Conservation (phyloP, 2,888 invertebrate species). For the Branchipolynoe longqiensis region DNA sequence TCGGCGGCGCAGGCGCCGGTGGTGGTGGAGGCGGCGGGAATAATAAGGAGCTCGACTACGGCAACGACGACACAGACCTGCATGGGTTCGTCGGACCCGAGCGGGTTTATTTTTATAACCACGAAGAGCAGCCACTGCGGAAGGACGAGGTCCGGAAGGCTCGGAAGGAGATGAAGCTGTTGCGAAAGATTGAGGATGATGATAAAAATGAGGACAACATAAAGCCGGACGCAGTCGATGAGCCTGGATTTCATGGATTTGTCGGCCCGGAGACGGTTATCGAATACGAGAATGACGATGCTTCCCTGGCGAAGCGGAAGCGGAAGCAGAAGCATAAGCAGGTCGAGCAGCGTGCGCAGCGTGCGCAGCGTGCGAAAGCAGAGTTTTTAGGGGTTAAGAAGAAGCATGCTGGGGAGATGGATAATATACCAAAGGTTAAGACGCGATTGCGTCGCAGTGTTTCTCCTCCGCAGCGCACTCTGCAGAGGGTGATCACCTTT, state of each 20-base stretch:
- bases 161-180: conserved; percentile 22
- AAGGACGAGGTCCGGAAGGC: conserved; percentile 9
- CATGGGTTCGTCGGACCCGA: conserved; percentile 44
- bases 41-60: conserved; percentile 36
- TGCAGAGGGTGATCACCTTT: neutral
- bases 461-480: neutral
- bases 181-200: conserved; percentile 36
- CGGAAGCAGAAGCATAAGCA: too few relatives aligned
- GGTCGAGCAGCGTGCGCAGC: neutral
- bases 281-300: conserved; percentile 44
- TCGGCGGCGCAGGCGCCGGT: too few relatives aligned
- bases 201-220: conserved; percentile 36
- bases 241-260: conserved; percentile 48
- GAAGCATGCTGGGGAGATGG: neutral
- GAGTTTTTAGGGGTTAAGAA: conserved; percentile 19
- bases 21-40: too few relatives aligned
- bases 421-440: too few relatives aligned
- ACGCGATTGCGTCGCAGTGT: neutral
- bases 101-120: conserved; percentile 45
- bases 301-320: conserved; percentile 8
- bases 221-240: conserved; percentile 45
- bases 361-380: conserved; percentile 15
- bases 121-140: conserved; percentile 20
- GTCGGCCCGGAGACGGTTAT: conserved; percentile 39
- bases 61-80: conserved; percentile 28